Percentiles rank a stretch among this genome's conserved stretches.
phyloP scores from a whole-genome alignment of 2,888 invertebrate genomes.

The Ochropacha duplaris region DNA sequence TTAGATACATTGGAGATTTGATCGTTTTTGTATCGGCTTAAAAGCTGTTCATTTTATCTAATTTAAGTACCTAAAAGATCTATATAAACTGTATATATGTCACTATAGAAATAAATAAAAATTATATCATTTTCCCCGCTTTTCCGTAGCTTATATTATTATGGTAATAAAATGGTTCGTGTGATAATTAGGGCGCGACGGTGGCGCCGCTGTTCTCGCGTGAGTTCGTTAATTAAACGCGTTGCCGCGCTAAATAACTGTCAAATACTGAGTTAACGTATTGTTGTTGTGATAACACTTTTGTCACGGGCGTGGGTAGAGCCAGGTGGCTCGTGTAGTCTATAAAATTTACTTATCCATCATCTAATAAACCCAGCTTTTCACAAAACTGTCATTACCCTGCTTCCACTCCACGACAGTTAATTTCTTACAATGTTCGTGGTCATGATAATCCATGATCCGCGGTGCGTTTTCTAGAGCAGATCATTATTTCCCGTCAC shows the following conservation, averaged over 20 bases:
- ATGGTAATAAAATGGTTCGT: constrained; percentile 13
- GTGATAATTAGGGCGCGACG: constrained; percentile 61
- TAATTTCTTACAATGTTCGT: no score
- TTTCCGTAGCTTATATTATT: background rate
- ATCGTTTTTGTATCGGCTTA: no score
- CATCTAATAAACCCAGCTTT: background rate
- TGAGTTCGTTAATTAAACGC: constrained; percentile 36
- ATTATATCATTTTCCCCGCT: background rate
- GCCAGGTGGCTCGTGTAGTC: background rate
- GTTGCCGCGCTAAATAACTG: constrained; percentile 33
- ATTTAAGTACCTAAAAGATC: no score
- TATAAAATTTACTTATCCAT: background rate
- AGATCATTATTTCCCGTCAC: background rate
- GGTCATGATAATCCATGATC: background rate
- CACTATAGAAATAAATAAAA: background rate
- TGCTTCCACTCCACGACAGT: background rate
- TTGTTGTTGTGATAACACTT: background rate
- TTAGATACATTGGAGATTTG: no score
- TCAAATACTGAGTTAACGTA: constrained; percentile 8
- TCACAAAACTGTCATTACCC: background rate
- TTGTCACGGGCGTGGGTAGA: background rate
- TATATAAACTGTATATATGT: no score
- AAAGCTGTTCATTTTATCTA: background rate
- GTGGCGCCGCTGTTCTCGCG: constrained; percentile 28
- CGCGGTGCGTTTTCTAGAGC: background rate